Conservation (phyloP, 1,140 invertebrate genomes). For the Drosophila eugracilis region DNA sequence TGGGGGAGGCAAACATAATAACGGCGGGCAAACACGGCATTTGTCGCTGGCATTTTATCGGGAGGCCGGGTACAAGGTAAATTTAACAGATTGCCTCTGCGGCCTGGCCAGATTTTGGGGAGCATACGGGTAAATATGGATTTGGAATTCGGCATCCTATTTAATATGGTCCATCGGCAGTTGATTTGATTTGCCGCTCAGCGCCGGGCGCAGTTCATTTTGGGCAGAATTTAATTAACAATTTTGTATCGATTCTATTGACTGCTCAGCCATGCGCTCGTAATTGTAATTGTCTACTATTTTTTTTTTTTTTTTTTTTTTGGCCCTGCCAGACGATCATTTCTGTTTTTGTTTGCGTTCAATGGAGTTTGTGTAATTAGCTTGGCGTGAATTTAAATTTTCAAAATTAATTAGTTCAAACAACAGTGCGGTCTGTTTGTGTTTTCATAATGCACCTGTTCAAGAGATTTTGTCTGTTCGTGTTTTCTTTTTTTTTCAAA, state of each 20-base stretch:
- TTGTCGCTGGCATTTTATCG: constrained; percentile 55
- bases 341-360: constrained; percentile 46
- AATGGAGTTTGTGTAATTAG: constrained; percentile 71
- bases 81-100: constrained; percentile 67
- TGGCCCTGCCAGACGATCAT: constrained; percentile 1
- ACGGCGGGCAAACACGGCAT: constrained; percentile 12
- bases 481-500: neutral
- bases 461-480: constrained; percentile 16
- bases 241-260: constrained; percentile 64
- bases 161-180: constrained; percentile 35
- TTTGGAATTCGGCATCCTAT: constrained; percentile 34
- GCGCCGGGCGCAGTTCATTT: constrained; percentile 29
- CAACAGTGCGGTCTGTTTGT: constrained; percentile 69
- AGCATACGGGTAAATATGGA: neutral
- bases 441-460: constrained; percentile 52
- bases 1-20: constrained; percentile 6
- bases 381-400: constrained; percentile 66
- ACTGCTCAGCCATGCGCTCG: constrained; percentile 30
- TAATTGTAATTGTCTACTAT: constrained; percentile 52
- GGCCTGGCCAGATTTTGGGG: constrained; percentile 45
- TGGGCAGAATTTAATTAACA: constrained; percentile 68
- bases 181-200: constrained; percentile 55
- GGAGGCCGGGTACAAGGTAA: constrained; percentile 63
- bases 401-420: constrained; percentile 77
- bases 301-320: constrained; percentile 9